phyloP scores from a whole-genome alignment of 2,797 vertebrate species.

The Karalla daura region DNA sequence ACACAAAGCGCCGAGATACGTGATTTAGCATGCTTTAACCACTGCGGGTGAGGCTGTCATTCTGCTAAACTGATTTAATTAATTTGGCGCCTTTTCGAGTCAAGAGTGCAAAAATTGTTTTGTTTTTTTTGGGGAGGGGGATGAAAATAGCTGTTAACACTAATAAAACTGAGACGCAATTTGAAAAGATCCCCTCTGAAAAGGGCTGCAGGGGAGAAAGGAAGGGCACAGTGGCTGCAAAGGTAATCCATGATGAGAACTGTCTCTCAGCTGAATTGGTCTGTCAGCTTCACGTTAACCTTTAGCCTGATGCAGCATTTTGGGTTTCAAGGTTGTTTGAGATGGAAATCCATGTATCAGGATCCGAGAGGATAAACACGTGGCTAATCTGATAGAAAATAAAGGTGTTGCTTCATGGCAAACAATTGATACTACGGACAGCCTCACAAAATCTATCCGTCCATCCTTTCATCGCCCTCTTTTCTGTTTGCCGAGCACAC shows the following conservation, averaged over 20 bases:
- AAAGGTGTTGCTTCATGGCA: conserved; percentile 58
- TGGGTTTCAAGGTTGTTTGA: conserved; percentile 75
- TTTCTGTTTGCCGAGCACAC: conserved; percentile 72
- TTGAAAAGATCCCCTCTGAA: conserved; percentile 40
- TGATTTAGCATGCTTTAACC: conserved; percentile 21
- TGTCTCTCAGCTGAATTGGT: conserved; percentile 75
- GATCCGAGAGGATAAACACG: conserved; percentile 70
- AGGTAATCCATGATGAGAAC: conserved; percentile 75
- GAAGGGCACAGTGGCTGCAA: conserved; percentile 50
- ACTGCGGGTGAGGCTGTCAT: neutral
- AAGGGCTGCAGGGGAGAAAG: conserved; percentile 32
- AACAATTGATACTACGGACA: conserved; percentile 70
- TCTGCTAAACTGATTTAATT: conserved; percentile 1
- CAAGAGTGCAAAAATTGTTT: neutral
- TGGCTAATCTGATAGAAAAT: conserved; percentile 72
- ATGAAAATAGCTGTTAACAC: conserved; percentile 17
- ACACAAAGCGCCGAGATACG: conserved; percentile 22
- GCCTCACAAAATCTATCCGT: conserved; percentile 63
- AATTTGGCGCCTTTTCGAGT: conserved; percentile 13
- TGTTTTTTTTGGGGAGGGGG: neutral
- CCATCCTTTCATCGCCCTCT: conserved; percentile 54
- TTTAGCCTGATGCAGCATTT: conserved; percentile 70
- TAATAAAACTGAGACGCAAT: conserved; percentile 11
- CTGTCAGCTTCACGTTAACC: conserved; percentile 71
- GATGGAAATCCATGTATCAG: conserved; percentile 69